Conservation (phyloP, 2,888 invertebrate species). For the Chaitophorus viminalis region DNA sequence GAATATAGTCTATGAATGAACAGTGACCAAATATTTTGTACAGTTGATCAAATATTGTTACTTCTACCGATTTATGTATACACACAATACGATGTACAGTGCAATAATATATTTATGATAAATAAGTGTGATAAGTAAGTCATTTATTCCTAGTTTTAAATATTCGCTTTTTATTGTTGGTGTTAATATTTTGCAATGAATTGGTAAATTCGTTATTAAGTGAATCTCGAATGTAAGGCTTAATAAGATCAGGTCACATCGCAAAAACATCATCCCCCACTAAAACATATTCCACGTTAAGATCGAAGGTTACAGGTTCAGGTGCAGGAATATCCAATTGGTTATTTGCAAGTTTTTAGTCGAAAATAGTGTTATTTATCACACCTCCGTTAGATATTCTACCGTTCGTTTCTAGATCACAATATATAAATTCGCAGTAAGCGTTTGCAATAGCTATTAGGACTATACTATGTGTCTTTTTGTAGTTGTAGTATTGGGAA, state of each 20-base stretch:
- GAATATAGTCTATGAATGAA: too few species aligned
- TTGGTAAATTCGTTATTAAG: slow-evolving; percentile 20
- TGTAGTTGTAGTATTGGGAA: slow-evolving; percentile 65
- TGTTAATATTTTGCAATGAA: too few species aligned
- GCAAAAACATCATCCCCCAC: slow-evolving; percentile 57
- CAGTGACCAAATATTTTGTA: too few species aligned
- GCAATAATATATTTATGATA: too few species aligned
- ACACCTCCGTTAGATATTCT: slow-evolving; percentile 65
- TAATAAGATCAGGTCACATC: slow-evolving; percentile 42
- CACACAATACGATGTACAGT: too few species aligned
- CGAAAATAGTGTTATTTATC: slow-evolving; percentile 63
- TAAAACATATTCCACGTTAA: slow-evolving; percentile 49
- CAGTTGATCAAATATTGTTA: too few species aligned
- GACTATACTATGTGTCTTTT: slow-evolving; percentile 64
- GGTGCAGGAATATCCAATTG: slow-evolving; percentile 45
- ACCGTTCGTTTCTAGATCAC: slow-evolving; percentile 64
- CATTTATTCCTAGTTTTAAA: too few species aligned
- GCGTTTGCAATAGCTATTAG: slow-evolving; percentile 64
- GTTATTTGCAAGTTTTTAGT: slow-evolving; percentile 51
- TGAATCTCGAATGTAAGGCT: slow-evolving; percentile 33
- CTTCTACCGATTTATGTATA: too few species aligned
- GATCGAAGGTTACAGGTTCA: neutral
- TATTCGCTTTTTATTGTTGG: too few species aligned
- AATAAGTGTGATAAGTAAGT: too few species aligned
- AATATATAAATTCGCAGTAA: slow-evolving; percentile 63